Evolutionary conservation across 1,140 invertebrate genomes (phyloP), one percentile per base, ranked within the genome.

Genomic region (Philopotamus ludificatus): DNA sequence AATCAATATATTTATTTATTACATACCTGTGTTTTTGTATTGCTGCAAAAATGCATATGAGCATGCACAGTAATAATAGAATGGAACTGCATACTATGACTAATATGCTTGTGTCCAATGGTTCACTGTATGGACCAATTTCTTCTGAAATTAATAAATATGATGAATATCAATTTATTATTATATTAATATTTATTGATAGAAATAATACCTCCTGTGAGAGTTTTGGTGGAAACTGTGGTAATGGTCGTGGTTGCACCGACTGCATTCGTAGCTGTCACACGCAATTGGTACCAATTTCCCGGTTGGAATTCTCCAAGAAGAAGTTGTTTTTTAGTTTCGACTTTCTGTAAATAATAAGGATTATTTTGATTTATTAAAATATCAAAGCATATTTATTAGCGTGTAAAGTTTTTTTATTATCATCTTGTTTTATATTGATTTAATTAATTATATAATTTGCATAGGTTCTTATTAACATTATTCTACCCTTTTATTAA

Each of bases 241-340:
- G 90, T 90, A 58, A 87, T 80, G 20, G 85, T 84, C 15, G 84
- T 83, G 4, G 87, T 87, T 58, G 82, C 79, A 0, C 91, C 92
- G 21, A 92, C 91, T 70, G 93, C 90, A 74, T 91, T 94, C 71
- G 87, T 85, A 1, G 90, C 92, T 2, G 86, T 88, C 22, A 94
- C 83, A 70, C 86, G 82, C 65, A 94, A 75, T 71, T 86, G 85
- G 74, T 94, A 94, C 86, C 89, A 90, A 15, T 86, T 87, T 0
- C 87, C 89, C 1, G 91, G 88, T 57, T 84, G 78, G 67, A 94
- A 83, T 72, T 91, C 84, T 8, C 86, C 82, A 10, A 89, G 82
- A 26, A 70, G 44, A 8, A 67, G 22, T n/a, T 58, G 60, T 15
- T 60, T 60, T 60, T 60, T 47, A n/a, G 28, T 44, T 15, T 60